Evolutionary conservation across 2,797 vertebrate genomes (phyloP), one percentile per base, ranked within the genome.

Genomic region (Cossypha caffra): DNA sequence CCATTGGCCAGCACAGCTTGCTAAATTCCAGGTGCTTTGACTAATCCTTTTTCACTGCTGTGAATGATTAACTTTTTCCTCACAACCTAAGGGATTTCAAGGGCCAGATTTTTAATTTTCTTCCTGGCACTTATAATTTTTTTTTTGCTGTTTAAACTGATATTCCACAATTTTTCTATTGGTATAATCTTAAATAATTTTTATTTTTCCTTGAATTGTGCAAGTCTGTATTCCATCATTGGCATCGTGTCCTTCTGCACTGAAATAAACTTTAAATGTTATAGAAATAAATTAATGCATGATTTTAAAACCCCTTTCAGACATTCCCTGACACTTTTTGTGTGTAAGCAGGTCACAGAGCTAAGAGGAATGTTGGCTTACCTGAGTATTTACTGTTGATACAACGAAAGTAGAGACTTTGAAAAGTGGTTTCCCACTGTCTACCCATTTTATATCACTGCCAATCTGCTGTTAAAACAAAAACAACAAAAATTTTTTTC

Each of bases 371-470:
- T 51, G 20, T 10, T 7, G 4, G 48, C 96, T 97, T 95, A 99
- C 99, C 99, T 99, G 99, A 98, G 99, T 99, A 92, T 99, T 99
- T 77, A 99, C 98, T 83, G 99, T 99, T 20, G 99, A 99, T 55
- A 99, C 98, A 61, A 99, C 98, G 43, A 99, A 98, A 40, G 99
- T 99, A 19, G 99, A 98, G 50, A 99, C 98, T 98, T 98, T 99
- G 97, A 99, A 99, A 93, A 99, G 98, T 9, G 98, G 94, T 97
- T 99, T 99, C 72, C 99, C 99, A 84, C 99, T 98, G 61, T 99
- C 99, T 1, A 99, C 99, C 99, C 99, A 99, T 92, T 99, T 99
- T 71, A 99, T 95, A 87, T 99, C 99, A 54, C 98, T 98, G 94
- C 98, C 97, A 4, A 97, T 98, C 94, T 99, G 97, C 97, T 98